Evolutionary conservation across 2,888 invertebrate genomes (phyloP).

Genomic region (Chrysomela aeneicollis): DNA sequence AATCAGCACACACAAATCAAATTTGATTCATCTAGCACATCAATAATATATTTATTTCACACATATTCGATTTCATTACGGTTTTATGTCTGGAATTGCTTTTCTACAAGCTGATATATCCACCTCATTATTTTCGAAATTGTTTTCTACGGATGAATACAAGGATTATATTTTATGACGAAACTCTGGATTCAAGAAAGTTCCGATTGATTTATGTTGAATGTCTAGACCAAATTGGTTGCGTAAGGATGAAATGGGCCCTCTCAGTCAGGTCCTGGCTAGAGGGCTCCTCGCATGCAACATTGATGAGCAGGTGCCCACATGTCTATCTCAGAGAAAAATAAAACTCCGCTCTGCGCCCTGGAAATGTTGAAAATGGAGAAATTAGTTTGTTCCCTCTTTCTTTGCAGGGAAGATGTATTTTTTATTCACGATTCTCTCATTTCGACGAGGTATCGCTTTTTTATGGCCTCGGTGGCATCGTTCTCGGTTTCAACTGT

Average conservation of each 20-base stretch:
- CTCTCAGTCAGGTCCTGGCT: neutral
- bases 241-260: neutral
- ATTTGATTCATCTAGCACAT: no score
- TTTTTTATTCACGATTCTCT: constrained; percentile 5
- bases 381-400: constrained; percentile 14
- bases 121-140: no score
- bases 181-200: constrained; percentile 8
- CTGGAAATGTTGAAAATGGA: constrained; percentile 19
- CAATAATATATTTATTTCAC: no score
- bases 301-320: constrained; percentile 55
- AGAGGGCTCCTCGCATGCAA: constrained; percentile 46
- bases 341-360: constrained; percentile 41
- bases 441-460: neutral
- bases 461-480: neutral
- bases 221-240: neutral
- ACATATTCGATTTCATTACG: no score
- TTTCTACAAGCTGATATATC: no score
- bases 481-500: neutral
- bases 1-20: no score
- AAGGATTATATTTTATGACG: no score
- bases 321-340: constrained; percentile 47
- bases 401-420: neutral
- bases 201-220: neutral
- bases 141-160: no score
- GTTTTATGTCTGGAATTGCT: no score